phyloP scores from a whole-genome alignment of 2,797 vertebrate genomes.

The Xyrichtys novacula region DNA sequence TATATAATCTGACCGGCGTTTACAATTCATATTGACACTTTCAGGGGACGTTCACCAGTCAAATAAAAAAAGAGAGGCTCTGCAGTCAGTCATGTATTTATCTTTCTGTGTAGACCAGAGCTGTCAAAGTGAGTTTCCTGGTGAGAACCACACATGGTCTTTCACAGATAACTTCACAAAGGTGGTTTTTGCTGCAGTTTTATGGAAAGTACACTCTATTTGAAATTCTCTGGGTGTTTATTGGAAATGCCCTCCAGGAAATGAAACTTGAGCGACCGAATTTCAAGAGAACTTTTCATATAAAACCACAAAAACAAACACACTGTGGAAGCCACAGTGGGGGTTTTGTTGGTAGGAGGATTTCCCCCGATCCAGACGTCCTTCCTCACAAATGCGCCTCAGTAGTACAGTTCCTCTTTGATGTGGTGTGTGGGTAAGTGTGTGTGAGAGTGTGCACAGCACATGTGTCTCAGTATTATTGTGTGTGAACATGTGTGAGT shows the following conservation, averaged over 20 bases:
- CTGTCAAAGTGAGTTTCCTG: too few species aligned
- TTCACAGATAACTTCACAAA: too few species aligned
- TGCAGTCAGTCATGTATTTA: neutral
- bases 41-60: neutral
- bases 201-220: neutral
- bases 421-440: slow-evolving; percentile 26
- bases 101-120: too few species aligned
- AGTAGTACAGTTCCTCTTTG: slow-evolving; percentile 35
- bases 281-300: neutral
- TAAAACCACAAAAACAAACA: neutral
- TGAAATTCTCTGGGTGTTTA: neutral
- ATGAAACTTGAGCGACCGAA: neutral
- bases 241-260: neutral
- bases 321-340: slow-evolving; percentile 2
- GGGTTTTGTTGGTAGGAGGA: slow-evolving; percentile 31
- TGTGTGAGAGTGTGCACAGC: neutral
- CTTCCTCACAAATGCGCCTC: slow-evolving; percentile 51
- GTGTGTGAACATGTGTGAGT: neutral
- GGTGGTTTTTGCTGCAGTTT: neutral
- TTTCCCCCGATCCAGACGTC: slow-evolving; percentile 38
- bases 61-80: too few species aligned
- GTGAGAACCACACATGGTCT: too few species aligned
- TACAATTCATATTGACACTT: neutral
- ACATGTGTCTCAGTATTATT: neutral
- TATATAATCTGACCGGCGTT: too few species aligned